Percentiles rank a stretch among this genome's conserved stretches.
These are phyloP conservation scores for Ectemnius continuus DNA, from an alignment of 2,888 invertebrate species.

Conservation along the genomic window DNA sequence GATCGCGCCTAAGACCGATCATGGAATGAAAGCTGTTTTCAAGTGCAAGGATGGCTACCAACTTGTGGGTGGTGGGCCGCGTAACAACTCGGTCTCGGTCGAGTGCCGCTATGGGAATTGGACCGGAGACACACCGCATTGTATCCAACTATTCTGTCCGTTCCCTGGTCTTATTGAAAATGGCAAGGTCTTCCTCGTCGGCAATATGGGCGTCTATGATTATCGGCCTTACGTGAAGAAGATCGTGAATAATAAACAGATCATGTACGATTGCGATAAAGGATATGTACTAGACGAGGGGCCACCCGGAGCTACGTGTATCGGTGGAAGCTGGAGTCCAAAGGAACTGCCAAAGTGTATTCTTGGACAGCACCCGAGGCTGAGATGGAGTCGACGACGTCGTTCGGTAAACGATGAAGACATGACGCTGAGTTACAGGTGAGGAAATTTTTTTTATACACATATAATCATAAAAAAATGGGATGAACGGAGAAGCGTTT, in stretches of 20 bases:
- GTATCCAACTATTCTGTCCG: conserved; percentile 91
- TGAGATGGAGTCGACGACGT: conserved; percentile 88
- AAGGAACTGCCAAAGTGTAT: conserved; percentile 91
- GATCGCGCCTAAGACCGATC: conserved; percentile 97
- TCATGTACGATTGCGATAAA: conserved; percentile 96
- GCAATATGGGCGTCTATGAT: conserved; percentile 97
- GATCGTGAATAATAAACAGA: conserved; percentile 94
- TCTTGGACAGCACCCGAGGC: conserved; percentile 91
- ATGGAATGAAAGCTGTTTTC: conserved; percentile 96
- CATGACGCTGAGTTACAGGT: conserved; percentile 51
- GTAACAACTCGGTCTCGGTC: conserved; percentile 84
- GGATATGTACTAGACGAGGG: conserved; percentile 93
- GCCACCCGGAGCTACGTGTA: conserved; percentile 92
- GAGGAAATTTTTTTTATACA: conserved; percentile 4
- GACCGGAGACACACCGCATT: conserved; percentile 93
- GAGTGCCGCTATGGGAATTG: conserved; percentile 97
- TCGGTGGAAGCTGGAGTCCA: conserved; percentile 97
- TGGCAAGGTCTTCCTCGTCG: conserved; percentile 94
- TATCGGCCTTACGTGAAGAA: conserved; percentile 95
- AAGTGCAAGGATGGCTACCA: conserved; percentile 95
- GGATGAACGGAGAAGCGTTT: background rate
- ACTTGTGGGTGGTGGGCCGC: conserved; percentile 84
- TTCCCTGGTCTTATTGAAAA: conserved; percentile 94
- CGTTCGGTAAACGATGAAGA: conserved; percentile 78
- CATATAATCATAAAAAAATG: background rate